Percentiles rank a stretch among this genome's conserved stretches.
These are phyloP conservation scores for Acanthopleura granulata DNA, from an alignment of 2,888 invertebrate genomes.

Conservation along the genomic window DNA sequence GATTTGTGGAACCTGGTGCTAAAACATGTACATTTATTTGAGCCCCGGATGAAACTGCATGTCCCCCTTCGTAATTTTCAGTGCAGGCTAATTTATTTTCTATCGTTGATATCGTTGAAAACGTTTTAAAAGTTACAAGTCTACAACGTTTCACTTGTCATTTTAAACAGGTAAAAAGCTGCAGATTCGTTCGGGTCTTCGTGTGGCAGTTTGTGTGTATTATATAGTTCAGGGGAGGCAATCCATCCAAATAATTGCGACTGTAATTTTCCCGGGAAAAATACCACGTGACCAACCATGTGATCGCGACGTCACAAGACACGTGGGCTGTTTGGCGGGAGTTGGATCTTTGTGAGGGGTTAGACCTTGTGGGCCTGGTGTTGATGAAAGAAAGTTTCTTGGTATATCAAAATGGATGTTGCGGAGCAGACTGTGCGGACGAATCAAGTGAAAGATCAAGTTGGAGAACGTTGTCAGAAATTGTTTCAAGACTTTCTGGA, in stretches of 20 bases:
- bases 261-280: slow-evolving; percentile 24
- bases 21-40: too few relatives aligned
- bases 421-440: slow-evolving; percentile 62
- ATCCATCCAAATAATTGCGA: neutral
- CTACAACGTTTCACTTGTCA: too few relatives aligned
- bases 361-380: neutral
- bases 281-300: slow-evolving; percentile 30
- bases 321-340: neutral
- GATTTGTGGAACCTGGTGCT: too few relatives aligned
- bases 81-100: too few relatives aligned
- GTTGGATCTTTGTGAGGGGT: neutral
- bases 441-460: slow-evolving; percentile 80
- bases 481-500: slow-evolving; percentile 96
- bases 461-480: slow-evolving; percentile 94
- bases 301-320: neutral
- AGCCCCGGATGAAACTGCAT: too few relatives aligned
- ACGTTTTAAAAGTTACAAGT: too few relatives aligned
- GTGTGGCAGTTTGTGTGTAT: too few relatives aligned
- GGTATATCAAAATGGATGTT: slow-evolving; percentile 57
- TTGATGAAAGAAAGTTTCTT: neutral
- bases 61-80: too few relatives aligned
- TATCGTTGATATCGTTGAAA: too few relatives aligned
- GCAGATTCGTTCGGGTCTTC: too few relatives aligned
- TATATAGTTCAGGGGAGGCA: too few relatives aligned
- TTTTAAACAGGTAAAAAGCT: too few relatives aligned